These are phyloP conservation scores for Carettochelys insculpta DNA, from an alignment of 2,113 vertebrate genomes.

Conservation along the genomic window DNA sequence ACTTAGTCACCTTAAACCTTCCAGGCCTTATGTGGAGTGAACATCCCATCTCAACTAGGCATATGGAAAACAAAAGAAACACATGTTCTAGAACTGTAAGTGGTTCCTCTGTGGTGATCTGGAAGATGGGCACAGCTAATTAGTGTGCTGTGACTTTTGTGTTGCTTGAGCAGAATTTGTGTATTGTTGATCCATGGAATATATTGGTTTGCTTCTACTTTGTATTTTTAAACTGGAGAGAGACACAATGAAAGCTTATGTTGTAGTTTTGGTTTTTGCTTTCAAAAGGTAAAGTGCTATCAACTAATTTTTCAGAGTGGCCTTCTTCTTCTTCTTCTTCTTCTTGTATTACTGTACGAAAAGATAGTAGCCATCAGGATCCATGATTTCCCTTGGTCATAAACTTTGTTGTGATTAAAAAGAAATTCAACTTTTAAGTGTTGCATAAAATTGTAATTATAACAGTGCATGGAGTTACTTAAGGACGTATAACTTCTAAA, in stretches of 20 bases:
- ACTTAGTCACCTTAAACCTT: background rate
- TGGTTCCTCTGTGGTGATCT: background rate
- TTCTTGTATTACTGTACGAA: background rate
- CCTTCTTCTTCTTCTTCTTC: background rate
- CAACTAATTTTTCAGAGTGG: background rate
- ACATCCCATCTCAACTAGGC: background rate
- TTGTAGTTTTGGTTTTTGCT: no score
- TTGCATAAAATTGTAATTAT: background rate
- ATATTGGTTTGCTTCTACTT: background rate
- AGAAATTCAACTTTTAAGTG: background rate
- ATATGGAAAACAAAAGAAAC: background rate
- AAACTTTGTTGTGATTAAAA: background rate
- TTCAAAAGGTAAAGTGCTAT: no score
- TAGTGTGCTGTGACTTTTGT: background rate
- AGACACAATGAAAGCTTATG: background rate
- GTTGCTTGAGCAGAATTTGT: background rate
- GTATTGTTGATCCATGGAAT: accelerated
- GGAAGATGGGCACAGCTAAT: background rate
- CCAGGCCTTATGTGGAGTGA: background rate
- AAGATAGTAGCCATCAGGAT: background rate
- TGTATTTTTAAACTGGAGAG: background rate
- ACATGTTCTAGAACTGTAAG: background rate
- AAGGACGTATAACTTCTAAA: slow-evolving; percentile 18
- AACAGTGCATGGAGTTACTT: background rate
- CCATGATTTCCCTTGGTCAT: background rate